Conservation (phyloP, 2,797 vertebrate genomes). For the Chromobotia macracanthus region DNA sequence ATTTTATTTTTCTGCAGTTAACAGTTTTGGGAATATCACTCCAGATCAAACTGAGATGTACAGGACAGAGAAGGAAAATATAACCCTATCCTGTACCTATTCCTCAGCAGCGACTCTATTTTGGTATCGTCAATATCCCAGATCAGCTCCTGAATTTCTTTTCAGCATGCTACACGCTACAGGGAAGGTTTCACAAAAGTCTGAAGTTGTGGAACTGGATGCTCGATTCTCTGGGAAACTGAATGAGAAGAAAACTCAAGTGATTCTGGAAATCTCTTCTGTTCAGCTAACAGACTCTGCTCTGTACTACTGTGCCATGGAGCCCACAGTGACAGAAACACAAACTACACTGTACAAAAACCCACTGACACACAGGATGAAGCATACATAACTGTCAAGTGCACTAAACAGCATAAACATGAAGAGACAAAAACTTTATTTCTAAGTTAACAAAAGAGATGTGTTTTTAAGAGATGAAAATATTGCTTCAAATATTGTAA, state of each 20-base stretch:
- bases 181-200: constrained; percentile 1
- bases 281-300: constrained; percentile 37
- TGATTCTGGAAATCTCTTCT: constrained; percentile 32
- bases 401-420: too few relatives aligned
- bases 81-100: constrained; percentile 46
- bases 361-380: too few relatives aligned
- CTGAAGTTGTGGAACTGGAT: background rate
- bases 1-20: background rate
- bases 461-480: too few relatives aligned
- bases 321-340: constrained; percentile 44
- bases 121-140: constrained; percentile 33
- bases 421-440: too few relatives aligned
- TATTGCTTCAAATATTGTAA: too few relatives aligned
- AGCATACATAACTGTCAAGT: too few relatives aligned
- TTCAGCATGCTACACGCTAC: background rate
- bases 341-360: constrained; percentile 30
- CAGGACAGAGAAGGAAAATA: background rate
- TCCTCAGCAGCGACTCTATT: constrained; percentile 4
- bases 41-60: constrained; percentile 2
- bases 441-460: too few relatives aligned
- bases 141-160: constrained; percentile 23
- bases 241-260: constrained; percentile 6
- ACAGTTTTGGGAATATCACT: constrained; percentile 15
- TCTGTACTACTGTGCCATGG: constrained; percentile 40
- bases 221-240: constrained; percentile 22